phyloP scores from a whole-genome alignment of 2,113 vertebrate species.

The Etheostoma spectabile region DNA sequence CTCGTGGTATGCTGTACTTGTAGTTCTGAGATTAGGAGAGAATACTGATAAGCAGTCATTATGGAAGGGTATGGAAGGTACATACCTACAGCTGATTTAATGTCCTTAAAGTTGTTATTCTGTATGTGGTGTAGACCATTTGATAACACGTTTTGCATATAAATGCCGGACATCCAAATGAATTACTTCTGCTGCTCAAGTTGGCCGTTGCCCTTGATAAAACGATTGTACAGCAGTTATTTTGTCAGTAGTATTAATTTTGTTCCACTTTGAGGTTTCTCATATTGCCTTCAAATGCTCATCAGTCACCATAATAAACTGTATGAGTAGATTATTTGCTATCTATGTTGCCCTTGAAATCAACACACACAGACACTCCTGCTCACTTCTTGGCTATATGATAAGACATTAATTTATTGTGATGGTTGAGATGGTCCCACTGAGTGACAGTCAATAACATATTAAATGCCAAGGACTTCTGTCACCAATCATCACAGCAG shows the following conservation, averaged over 20 bases:
- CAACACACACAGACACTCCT: constrained; percentile 13
- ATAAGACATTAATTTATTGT: constrained; percentile 66
- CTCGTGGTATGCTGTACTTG: not conserved
- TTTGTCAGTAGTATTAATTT: not conserved
- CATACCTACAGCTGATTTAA: constrained; percentile 2
- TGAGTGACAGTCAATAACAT: constrained; percentile 67
- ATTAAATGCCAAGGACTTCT: constrained; percentile 45
- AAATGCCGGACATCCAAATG: not conserved
- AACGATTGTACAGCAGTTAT: not conserved
- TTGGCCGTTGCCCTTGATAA: not conserved
- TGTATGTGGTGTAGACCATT: not conserved
- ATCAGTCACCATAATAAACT: not conserved
- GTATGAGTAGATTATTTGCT: not conserved
- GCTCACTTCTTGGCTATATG: constrained; percentile 39
- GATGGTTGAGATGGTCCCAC: constrained; percentile 64
- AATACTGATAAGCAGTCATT: constrained; percentile 49
- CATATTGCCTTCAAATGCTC: not conserved
- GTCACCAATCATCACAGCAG: constrained; percentile 46
- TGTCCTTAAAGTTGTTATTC: constrained; percentile 10
- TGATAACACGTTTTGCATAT: not conserved
- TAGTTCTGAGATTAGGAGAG: constrained; percentile 8
- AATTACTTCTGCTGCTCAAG: not conserved
- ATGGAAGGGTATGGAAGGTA: constrained; percentile 27
- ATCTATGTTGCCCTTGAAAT: constrained; percentile 59
- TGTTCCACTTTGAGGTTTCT: not conserved